These are phyloP conservation scores for Acomys russatus DNA, from an alignment of 2,797 vertebrate species.

Conservation along the genomic window DNA sequence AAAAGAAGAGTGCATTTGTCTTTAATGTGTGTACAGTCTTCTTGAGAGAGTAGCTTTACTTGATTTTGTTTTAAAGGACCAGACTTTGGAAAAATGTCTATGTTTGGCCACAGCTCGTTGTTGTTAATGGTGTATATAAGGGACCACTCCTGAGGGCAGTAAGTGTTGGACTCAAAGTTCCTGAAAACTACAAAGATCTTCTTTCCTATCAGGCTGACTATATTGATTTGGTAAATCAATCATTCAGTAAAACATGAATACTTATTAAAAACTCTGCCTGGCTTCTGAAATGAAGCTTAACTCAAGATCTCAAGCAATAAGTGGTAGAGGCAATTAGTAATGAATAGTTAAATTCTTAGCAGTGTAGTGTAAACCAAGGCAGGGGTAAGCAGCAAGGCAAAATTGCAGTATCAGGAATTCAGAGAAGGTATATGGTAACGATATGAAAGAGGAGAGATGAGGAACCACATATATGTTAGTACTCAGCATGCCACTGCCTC, in stretches of 20 bases:
- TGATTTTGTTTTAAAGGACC: neutral
- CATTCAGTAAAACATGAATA: conserved; percentile 11
- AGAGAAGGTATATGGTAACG: neutral
- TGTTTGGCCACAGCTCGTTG: neutral
- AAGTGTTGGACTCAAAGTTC: conserved; percentile 24
- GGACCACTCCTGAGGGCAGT: neutral
- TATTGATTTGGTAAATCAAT: conserved; percentile 44
- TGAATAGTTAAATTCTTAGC: neutral
- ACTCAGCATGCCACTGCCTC: neutral
- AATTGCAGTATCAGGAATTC: neutral
- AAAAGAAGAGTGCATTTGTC: neutral
- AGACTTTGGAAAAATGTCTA: neutral
- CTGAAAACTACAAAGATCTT: conserved; percentile 14
- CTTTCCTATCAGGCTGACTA: conserved; percentile 9
- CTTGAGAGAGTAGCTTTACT: neutral
- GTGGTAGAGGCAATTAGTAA: neutral
- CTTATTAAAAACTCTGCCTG: neutral
- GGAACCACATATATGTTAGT: neutral
- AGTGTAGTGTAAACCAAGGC: neutral
- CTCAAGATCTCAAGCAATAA: neutral
- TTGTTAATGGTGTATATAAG: neutral
- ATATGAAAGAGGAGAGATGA: neutral
- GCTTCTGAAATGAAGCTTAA: conserved; percentile 41
- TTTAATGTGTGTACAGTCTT: conserved; percentile 17
- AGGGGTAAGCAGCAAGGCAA: neutral